Conservation (phyloP, 1,140 invertebrate genomes). For the Meloidogyne chitwoodi region DNA sequence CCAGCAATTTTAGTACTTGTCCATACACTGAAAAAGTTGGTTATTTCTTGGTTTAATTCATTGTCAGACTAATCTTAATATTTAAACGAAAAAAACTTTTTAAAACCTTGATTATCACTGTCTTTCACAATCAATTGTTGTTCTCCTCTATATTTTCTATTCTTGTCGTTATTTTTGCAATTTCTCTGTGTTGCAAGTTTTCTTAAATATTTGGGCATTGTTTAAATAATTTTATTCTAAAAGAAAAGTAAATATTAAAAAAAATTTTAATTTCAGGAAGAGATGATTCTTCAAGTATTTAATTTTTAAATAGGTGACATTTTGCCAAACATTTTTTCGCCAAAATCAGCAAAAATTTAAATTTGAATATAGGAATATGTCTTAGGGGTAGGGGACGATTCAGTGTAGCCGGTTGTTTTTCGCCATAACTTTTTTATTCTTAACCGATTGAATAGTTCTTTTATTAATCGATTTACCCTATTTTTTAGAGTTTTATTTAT, state of each 20-base stretch:
- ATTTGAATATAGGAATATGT: no score
- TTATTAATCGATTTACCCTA: no score
- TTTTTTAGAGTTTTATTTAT: no score
- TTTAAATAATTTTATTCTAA: neutral
- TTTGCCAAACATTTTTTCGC: neutral
- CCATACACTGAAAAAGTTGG: constrained; percentile 75
- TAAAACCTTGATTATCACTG: constrained; percentile 78
- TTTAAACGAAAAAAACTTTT: no score
- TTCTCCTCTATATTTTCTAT: neutral
- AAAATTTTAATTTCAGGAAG: neutral
- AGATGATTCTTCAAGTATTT: neutral
- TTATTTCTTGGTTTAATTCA: no score
- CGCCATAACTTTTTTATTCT: no score
- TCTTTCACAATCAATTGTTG: constrained; percentile 79
- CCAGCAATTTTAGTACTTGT: constrained; percentile 99
- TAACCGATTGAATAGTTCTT: no score
- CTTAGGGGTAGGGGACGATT: no score
- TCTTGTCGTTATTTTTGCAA: neutral
- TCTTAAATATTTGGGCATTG: neutral
- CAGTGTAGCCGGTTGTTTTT: no score
- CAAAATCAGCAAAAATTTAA: no score
- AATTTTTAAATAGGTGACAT: neutral
- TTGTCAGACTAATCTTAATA: no score
- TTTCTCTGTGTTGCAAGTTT: neutral
- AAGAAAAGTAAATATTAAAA: neutral